Conservation (phyloP, 2,113 vertebrate species). For the Poicephalus meyeri region DNA sequence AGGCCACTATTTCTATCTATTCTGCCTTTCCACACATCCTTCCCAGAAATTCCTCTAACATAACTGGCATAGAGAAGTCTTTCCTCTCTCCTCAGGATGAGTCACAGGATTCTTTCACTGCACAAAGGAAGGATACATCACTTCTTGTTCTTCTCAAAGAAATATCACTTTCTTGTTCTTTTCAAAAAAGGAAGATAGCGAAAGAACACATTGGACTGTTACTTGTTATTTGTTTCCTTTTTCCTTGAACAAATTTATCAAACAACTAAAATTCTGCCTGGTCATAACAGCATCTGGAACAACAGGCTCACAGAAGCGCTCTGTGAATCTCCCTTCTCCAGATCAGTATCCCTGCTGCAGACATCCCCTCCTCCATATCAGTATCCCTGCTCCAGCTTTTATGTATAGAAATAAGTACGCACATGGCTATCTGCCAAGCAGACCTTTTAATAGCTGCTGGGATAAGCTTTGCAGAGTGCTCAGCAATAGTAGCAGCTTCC, state of each 20-base stretch:
- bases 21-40: not conserved
- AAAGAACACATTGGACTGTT: not conserved
- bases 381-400: not conserved
- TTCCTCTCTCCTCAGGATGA: not conserved
- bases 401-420: not conserved
- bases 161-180: not conserved
- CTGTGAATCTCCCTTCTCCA: not conserved
- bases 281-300: not conserved
- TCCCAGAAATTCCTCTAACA: not conserved
- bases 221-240: not conserved
- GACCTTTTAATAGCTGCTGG: not conserved
- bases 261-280: not conserved
- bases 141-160: conserved; percentile 3
- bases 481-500: not conserved
- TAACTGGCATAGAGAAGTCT: not conserved
- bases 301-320: not conserved
- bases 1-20: not conserved
- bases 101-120: conserved; percentile 3
- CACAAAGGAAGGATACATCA: not conserved
- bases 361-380: not conserved
- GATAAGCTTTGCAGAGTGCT: not conserved
- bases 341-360: not conserved
- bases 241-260: not conserved
- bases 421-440: not conserved
- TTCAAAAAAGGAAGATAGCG: not conserved